Percentiles rank a stretch among this genome's conserved stretches.
Evolutionary conservation across 2,888 invertebrate species (phyloP).

Genomic region (Netelia fuscicornis): DNA sequence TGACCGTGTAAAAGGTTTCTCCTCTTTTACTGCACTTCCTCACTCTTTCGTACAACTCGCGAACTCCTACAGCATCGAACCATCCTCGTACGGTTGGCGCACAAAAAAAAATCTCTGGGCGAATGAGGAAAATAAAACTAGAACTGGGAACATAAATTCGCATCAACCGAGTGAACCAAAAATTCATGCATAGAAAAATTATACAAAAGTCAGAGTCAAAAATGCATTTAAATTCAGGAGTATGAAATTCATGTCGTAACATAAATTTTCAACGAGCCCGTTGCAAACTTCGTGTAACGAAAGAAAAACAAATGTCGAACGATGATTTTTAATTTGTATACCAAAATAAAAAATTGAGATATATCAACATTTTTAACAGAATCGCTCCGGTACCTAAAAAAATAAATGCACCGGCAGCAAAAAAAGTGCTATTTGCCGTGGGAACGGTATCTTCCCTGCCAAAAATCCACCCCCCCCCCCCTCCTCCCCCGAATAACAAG

Average conservation of each 20-base stretch:
- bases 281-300: neutral
- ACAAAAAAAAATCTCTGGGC: neutral
- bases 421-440: too few species aligned
- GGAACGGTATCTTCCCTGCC: too few species aligned
- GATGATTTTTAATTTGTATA: conserved; percentile 7
- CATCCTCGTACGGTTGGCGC: neutral
- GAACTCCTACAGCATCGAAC: conserved; percentile 27
- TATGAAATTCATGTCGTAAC: neutral
- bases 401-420: too few species aligned
- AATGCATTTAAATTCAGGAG: neutral
- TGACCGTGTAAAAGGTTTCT: conserved; percentile 58
- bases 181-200: neutral
- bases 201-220: neutral
- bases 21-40: conserved; percentile 24
- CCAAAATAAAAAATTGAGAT: too few species aligned
- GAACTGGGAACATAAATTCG: neutral
- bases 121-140: neutral
- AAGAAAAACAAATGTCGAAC: conserved; percentile 43
- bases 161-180: neutral
- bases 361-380: too few species aligned
- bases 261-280: too few species aligned
- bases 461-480: too few species aligned
- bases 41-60: conserved; percentile 11
- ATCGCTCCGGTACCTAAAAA: neutral
- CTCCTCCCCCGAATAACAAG: too few species aligned